A percentile compares a stretch with the other conserved stretches of the same genome.
Conservation (phyloP, 1,140 invertebrate species). For the Drosophila sp. region DNA sequence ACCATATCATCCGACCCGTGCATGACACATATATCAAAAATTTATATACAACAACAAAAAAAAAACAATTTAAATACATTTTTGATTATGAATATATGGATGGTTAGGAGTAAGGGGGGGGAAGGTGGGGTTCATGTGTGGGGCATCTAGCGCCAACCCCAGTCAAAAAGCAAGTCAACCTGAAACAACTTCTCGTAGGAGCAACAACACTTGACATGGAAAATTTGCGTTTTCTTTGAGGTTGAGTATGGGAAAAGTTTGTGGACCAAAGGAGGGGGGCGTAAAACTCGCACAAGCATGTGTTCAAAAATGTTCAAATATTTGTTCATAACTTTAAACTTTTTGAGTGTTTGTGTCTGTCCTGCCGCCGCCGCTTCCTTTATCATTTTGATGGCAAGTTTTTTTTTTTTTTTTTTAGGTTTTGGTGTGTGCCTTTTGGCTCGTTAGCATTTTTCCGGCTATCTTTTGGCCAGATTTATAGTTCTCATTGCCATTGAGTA, state of each 20-base stretch:
- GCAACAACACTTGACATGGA: conserved; percentile 72
- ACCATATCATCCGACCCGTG: conserved; percentile 60
- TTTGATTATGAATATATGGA: conserved; percentile 69
- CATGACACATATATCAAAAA: conserved; percentile 73
- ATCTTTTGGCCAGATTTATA: conserved; percentile 59
- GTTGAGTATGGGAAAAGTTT: neutral
- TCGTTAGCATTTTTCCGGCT: conserved; percentile 58
- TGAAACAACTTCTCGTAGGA: conserved; percentile 63
- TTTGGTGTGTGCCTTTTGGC: conserved; percentile 2
- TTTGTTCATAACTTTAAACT: conserved; percentile 19
- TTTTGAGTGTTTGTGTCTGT: conserved; percentile 28
- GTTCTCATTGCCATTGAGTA: conserved; percentile 53
- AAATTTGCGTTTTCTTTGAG: conserved; percentile 37
- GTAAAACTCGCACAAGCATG: neutral
- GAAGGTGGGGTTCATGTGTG: neutral
- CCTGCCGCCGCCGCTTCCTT: neutral
- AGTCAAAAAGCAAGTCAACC: conserved; percentile 78
- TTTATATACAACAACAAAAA: conserved; percentile 64
- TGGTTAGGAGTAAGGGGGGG: neutral
- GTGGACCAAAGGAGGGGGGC: neutral
- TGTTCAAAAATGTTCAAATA: conserved; percentile 28
- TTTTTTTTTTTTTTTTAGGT: conserved; percentile 13
- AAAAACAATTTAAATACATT: conserved; percentile 80
- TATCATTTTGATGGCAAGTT: conserved; percentile 26
- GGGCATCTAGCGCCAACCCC: conserved; percentile 22